Evolutionary conservation across 2,113 vertebrate species (phyloP), one percentile per base, ranked within the genome.

Genomic region (Diadophis punctatus): DNA sequence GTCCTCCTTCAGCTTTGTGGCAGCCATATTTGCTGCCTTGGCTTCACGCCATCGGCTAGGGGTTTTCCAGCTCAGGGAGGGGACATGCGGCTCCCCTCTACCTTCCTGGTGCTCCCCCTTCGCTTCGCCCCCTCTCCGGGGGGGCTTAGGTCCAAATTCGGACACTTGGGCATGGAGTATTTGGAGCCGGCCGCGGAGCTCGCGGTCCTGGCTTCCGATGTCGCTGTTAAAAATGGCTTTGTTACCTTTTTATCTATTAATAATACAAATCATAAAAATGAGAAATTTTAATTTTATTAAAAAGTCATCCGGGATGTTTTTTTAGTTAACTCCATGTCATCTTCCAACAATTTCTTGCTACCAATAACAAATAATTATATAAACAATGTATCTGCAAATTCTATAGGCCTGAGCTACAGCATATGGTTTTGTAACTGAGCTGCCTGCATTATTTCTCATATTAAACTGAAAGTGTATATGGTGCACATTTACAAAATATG

Each of bases 401-500:
- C 93, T 94, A 94, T 22, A 92, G 93, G 92, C 91, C 92, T 96
- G 94, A 94, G 10, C 89, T 86, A 56, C 18, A 94, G 88, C 96
- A 97, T 96, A 96, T 97, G 97, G 95, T 95, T 97, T 97, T 96
- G 85, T 95, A 89, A 96, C 92, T 92, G 92, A 63, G 88, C 91
- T 96, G 90, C 90, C 16, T 91, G 7, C 91, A 93, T 46, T 46
- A 68, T n/a, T 90, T 48, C 93, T 95, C 51, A 25, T 94, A 94
- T 95, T 91, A 94, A 96, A 90, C 53, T 94, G 18, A 95, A 95
- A 84, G 91, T 49, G 30, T 96, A 58, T 95, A 97, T 97, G 95
- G 94, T 96, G 95, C 95, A 96, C 49, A 96, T 97, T 97, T 97
- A 95, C 95, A 95, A 1, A 95, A 90, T 96, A 94, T 94, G 95